A percentile compares a stretch with the other conserved stretches of the same genome.
These are phyloP conservation scores for Micropoecilia bifurca DNA, from an alignment of 2,797 vertebrate genomes.

Conservation along the genomic window DNA sequence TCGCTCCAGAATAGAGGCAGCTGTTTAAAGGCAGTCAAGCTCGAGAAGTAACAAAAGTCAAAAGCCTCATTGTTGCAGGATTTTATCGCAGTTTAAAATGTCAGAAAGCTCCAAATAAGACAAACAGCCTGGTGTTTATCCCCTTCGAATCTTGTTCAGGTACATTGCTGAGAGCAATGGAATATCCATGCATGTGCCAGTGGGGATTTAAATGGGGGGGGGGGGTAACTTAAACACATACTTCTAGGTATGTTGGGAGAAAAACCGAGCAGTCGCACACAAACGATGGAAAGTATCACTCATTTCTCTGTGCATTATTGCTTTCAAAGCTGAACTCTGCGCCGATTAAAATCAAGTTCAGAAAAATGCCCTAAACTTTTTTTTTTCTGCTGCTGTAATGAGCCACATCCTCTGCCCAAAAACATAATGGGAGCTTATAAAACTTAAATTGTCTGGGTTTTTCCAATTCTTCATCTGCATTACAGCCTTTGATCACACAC, in stretches of 20 bases:
- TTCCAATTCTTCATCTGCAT: constrained; percentile 51
- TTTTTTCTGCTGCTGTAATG: constrained; percentile 18
- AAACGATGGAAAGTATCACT: constrained; percentile 48
- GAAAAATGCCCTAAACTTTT: constrained; percentile 7
- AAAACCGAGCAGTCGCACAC: constrained; percentile 34
- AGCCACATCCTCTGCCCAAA: constrained; percentile 44
- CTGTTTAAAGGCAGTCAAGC: constrained; percentile 77
- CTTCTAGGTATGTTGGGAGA: constrained; percentile 45
- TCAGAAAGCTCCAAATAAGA: constrained; percentile 75
- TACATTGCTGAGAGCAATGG: constrained; percentile 67
- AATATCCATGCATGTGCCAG: constrained; percentile 64
- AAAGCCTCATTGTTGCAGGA: constrained; percentile 79
- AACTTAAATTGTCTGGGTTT: constrained; percentile 30
- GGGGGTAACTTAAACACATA: constrained; percentile 52
- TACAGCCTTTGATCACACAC: constrained; percentile 62
- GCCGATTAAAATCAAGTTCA: constrained; percentile 13
- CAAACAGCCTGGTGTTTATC: constrained; percentile 76
- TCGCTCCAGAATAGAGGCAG: constrained; percentile 72
- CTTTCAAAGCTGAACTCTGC: constrained; percentile 14
- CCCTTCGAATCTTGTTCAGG: constrained; percentile 70
- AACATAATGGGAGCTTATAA: constrained; percentile 37
- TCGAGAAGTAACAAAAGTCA: constrained; percentile 63
- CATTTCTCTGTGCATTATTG: constrained; percentile 26
- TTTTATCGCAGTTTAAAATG: constrained; percentile 71
- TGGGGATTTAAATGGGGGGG: constrained; percentile 62